Evolutionary conservation across 1,140 invertebrate species (phyloP).

Genomic region (Trichonephila clavipes): DNA sequence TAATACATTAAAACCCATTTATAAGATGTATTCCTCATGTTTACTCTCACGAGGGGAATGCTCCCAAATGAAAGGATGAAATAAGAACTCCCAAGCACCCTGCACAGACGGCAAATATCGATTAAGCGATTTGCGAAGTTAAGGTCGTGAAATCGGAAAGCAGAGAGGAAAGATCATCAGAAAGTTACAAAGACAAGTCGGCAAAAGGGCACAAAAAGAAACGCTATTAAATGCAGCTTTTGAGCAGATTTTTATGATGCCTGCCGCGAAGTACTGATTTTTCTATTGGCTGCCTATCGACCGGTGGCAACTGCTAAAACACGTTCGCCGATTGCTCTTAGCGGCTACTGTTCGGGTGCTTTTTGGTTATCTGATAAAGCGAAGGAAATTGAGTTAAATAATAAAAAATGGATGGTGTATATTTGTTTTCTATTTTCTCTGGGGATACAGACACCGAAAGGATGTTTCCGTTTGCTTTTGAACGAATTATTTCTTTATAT

Average conservation of each 20-base stretch:
- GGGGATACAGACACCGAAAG: too few relatives aligned
- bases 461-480: too few relatives aligned
- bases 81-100: background rate
- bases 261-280: background rate
- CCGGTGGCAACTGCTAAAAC: background rate
- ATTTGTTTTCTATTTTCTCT: too few relatives aligned
- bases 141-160: constrained; percentile 35
- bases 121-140: constrained; percentile 39
- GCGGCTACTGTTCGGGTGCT: background rate
- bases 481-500: too few relatives aligned
- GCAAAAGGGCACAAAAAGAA: background rate
- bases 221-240: constrained; percentile 41
- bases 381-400: background rate
- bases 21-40: background rate
- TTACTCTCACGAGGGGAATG: background rate
- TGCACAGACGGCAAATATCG: background rate
- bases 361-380: background rate
- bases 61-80: background rate
- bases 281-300: background rate
- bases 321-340: background rate
- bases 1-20: background rate
- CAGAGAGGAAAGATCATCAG: constrained; percentile 22
- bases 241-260: constrained; percentile 22
- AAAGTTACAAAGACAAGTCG: background rate
- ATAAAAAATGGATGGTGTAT: background rate